Conservation (phyloP, 1,140 invertebrate genomes). For the Lepidostoma basale region DNA sequence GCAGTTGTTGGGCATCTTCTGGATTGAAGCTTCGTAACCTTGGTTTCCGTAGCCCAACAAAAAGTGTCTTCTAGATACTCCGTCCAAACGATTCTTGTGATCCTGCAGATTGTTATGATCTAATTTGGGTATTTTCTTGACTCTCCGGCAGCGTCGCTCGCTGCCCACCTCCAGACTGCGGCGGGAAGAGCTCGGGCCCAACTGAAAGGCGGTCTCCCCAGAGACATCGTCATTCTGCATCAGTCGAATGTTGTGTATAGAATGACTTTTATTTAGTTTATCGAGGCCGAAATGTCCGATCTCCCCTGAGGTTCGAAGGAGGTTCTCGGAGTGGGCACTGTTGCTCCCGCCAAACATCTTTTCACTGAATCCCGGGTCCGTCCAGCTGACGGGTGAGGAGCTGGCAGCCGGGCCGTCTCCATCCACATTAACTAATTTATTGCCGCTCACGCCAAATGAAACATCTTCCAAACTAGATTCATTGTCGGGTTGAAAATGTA, state of each 20-base stretch:
- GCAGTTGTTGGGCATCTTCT: conserved; percentile 31
- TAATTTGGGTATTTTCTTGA: conserved; percentile 33
- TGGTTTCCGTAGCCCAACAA: conserved; percentile 31
- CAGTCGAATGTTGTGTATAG: conserved; percentile 32
- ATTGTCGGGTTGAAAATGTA: conserved; percentile 19
- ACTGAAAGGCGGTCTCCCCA: conserved; percentile 27
- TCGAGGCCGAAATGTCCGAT: conserved; percentile 21
- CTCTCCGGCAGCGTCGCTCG: conserved; percentile 36
- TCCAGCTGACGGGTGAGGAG: conserved; percentile 20
- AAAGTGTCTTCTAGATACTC: conserved; percentile 27
- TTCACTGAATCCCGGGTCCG: conserved; percentile 17
- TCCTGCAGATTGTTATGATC: conserved; percentile 32
- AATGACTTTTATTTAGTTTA: conserved; percentile 19
- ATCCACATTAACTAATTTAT: not conserved
- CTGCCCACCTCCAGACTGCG: conserved; percentile 37
- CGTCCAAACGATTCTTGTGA: conserved; percentile 24
- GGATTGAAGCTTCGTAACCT: conserved; percentile 32
- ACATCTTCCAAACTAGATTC: conserved; percentile 35
- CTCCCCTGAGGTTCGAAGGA: conserved; percentile 1
- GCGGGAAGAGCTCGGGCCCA: conserved; percentile 26
- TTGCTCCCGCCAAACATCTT: conserved; percentile 10
- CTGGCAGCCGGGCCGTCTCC: not conserved
- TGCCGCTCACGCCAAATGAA: not conserved
- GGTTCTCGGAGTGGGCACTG: conserved; percentile 9
- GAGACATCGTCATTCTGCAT: conserved; percentile 28